Evolutionary conservation across 2,888 invertebrate species (phyloP), one percentile per base, ranked within the genome.

Genomic region (Pantelozetes paolii): DNA sequence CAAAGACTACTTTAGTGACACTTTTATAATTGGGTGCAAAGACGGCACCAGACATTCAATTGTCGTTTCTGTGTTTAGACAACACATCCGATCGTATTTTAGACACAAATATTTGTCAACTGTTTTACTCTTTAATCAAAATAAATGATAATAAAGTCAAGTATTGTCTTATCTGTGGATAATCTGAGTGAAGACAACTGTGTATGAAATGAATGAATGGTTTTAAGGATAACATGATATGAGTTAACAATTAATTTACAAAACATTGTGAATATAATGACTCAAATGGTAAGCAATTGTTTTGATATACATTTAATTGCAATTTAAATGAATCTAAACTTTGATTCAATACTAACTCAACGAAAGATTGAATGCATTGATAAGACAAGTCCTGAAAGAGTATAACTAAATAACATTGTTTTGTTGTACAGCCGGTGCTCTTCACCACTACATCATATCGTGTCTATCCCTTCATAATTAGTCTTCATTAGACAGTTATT

Each of bases 61-160:
- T 40, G 15, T 45, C 45, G 26, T 45, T 69, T 69, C 6, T 64
- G 62, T 69, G 69, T 42, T 69, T 20, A 67, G 42, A 67, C 67
- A 67, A 57, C 40, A 36, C 40, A 67, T 67, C 32, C 15, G 62
- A 62, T 67, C 67, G 40, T 8, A 67, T 67, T 67, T 67, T 15
- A 20, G 20, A 67, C 23, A 67, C 40, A 40, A 36, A 30, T 67
- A 20, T 67, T 67, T 67, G 67, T 40, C 40, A 67, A 67, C 40
- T 67, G 40, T 67, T 20, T 67, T 11, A 40, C 23, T 40, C 23
- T 67, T 67, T 67, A 40, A 67, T 67, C 40, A 67, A 40, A 67
- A 67, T 67, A 67, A 67, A 67, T 67, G 67, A 42, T 11, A 67
- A 67, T n/a, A 40, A 67, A 36, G 67, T 62, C 62, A 40, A 67